Base-by-base conservation (phyloP, 2,888 invertebrate species). In the Himalopsyche japonica region DNA sequence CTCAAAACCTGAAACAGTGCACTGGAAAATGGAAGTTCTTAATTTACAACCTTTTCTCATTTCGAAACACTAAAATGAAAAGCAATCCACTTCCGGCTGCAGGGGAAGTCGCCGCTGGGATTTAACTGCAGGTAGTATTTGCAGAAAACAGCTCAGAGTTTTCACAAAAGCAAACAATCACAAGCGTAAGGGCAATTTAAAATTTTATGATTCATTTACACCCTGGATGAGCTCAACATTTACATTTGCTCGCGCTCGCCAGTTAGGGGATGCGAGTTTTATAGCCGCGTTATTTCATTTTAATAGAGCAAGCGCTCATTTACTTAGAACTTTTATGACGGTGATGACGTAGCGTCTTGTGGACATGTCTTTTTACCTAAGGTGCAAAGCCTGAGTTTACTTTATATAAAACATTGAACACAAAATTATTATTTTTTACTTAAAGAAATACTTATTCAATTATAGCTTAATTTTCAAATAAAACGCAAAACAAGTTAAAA, bases 281-380 rank as follows among this genome's bases (percentile, higher is more conserved):
- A 43, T 43, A 3, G 34, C 43, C 37, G 32, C 37, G 77, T 77
- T 77, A 77, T 77, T 34, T 77, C 37, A 43, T 43, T 77, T 43
- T 77, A 77, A 77, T 77, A 77, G 77, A 43, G 77, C 37, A 12
- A 77, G 24, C 34, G 77, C 77, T 77, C 77, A 34, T 77, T 77
- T 77, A 43, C 77, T 37, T 34, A 24, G 77, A 77, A 77, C 30
- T 37, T 77, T 77, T 77, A 77, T 32, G 77, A 77, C 70, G 27
- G 70, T 27, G 70, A 70, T 70, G 70, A 70, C 70, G 70, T 6
- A 27, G 27, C 70, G 30, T 70, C 70, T 70, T 70, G 30, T 30
- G 70, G 10, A 27, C 70, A 30, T 27, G 70, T 24, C 12, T 27
- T 70, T 12, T 30, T 43, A 24, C 27, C 27, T 6, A 24, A 3